These are phyloP conservation scores for Myrmecobius fasciatus DNA, from an alignment of 2,113 vertebrate genomes.

Conservation along the genomic window DNA sequence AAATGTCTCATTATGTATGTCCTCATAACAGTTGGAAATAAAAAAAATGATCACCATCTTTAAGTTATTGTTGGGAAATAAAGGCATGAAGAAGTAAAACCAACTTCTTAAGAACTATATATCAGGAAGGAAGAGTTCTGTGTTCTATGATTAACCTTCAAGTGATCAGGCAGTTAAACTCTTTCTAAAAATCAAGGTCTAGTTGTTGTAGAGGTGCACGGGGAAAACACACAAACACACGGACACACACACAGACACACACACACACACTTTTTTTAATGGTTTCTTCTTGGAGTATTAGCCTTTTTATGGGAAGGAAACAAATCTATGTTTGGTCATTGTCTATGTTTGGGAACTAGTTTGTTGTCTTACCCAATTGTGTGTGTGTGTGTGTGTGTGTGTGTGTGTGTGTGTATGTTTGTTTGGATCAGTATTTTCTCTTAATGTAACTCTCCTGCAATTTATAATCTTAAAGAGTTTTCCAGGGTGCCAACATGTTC, in stretches of 20 bases:
- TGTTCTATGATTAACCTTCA: not conserved
- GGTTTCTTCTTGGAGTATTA: not conserved
- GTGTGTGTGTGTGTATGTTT: too few relatives aligned
- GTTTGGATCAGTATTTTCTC: not conserved
- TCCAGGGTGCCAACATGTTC: not conserved
- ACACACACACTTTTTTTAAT: not conserved
- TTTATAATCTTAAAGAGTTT: not conserved
- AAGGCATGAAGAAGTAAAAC: not conserved
- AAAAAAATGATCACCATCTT: not conserved
- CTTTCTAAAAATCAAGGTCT: not conserved
- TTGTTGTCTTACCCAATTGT: not conserved
- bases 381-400: too few relatives aligned
- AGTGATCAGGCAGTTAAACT: not conserved
- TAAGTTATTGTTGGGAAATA: not conserved
- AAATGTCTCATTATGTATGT: slow-evolving; percentile 1
- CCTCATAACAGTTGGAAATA: slow-evolving; percentile 6
- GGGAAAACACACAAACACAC: too few relatives aligned
- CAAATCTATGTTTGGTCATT: not conserved
- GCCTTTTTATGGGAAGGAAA: not conserved
- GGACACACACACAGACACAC: too few relatives aligned
- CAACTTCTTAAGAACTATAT: not conserved
- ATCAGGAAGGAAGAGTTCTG: not conserved
- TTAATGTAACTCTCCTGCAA: not conserved
- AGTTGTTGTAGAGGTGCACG: not conserved
- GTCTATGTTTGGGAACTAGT: not conserved